Percentiles rank a stretch among this genome's conserved stretches.
These are phyloP conservation scores for Eulemur albifrons DNA, from an alignment of 2,797 vertebrate species.

Conservation along the genomic window DNA sequence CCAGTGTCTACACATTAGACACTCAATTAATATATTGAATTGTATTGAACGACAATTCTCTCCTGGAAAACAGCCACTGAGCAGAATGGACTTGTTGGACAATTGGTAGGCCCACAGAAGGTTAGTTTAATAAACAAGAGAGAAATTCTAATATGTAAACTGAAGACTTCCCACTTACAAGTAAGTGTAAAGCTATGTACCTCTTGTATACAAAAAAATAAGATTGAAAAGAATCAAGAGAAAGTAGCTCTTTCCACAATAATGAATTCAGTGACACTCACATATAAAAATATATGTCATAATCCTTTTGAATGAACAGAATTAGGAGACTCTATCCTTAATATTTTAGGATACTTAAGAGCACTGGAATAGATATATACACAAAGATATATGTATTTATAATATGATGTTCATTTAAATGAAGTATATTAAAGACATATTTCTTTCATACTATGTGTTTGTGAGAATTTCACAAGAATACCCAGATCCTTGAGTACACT, in stretches of 20 bases:
- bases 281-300: not conserved
- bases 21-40: not conserved
- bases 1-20: not conserved
- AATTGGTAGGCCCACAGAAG: not conserved
- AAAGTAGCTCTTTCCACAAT: not conserved
- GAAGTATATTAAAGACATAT: not conserved
- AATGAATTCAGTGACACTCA: not conserved
- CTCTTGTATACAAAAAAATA: not conserved
- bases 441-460: not conserved
- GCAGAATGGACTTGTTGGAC: not conserved
- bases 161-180: not conserved
- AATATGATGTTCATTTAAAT: not conserved
- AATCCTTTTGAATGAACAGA: not conserved
- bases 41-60: not conserved
- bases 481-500: not conserved
- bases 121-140: not conserved
- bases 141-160: not conserved
- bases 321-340: not conserved
- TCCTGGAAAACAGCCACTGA: not conserved
- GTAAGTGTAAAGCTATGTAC: not conserved
- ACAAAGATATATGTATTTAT: not conserved
- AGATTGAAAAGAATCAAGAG: not conserved
- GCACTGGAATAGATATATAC: not conserved
- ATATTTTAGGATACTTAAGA: not conserved
- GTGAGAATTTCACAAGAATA: not conserved